Conservation (phyloP, 2,797 vertebrate species). For the Selene dorsalis region DNA sequence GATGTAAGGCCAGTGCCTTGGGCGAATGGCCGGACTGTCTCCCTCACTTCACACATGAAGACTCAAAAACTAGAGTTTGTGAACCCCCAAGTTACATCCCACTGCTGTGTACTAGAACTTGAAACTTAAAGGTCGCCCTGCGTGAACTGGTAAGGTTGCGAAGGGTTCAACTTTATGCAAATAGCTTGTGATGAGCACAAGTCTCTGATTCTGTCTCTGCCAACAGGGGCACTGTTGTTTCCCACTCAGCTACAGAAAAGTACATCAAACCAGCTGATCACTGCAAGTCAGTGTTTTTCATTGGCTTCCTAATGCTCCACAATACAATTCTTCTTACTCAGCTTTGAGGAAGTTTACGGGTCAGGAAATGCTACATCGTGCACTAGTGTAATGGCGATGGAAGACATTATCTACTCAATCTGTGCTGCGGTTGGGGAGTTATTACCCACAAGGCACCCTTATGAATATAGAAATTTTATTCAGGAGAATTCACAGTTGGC, state of each 20-base stretch:
- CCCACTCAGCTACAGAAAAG: neutral
- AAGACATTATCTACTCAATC: slow-evolving; percentile 12
- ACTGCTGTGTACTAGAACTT: neutral
- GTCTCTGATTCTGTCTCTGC: neutral
- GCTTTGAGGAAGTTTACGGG: neutral
- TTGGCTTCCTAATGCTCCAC: neutral
- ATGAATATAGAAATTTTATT: slow-evolving; percentile 17
- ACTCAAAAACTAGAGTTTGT: neutral
- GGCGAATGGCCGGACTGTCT: slow-evolving; percentile 6
- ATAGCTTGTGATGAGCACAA: neutral
- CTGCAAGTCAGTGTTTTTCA: too few species aligned
- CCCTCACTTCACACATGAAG: neutral
- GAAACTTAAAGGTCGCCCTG: neutral
- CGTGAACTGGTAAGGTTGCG: neutral
- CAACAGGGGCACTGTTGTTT: neutral
- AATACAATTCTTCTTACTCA: slow-evolving; percentile 2
- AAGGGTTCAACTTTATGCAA: neutral
- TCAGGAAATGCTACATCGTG: slow-evolving; percentile 17
- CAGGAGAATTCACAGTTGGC: neutral
- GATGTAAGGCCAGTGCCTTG: slow-evolving; percentile 15
- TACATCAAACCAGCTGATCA: slow-evolving; percentile 1
- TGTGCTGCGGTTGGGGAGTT: slow-evolving; percentile 6
- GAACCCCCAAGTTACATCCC: too few species aligned
- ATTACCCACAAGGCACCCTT: slow-evolving; percentile 13
- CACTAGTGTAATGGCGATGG: slow-evolving; percentile 5